These are phyloP conservation scores for Drosophila hamatofila DNA, from an alignment of 2,888 invertebrate species.

Conservation along the genomic window DNA sequence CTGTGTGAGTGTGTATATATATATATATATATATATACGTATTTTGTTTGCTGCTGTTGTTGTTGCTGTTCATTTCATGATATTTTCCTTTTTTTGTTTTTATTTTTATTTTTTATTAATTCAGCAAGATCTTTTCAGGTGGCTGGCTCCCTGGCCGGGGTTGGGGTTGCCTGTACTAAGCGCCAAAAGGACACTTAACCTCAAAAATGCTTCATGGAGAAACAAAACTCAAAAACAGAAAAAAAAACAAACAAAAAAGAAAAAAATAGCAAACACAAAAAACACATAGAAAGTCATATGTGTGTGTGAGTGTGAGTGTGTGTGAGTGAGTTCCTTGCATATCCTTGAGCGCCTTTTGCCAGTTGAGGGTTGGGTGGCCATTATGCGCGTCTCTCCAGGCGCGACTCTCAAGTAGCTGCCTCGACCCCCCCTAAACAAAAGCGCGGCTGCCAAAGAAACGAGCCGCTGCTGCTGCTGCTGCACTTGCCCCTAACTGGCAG, in stretches of 20 bases:
- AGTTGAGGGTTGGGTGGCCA: constrained; percentile 46
- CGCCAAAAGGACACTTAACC: constrained; percentile 81
- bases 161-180: constrained; percentile 48
- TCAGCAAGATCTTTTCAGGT: constrained; percentile 79
- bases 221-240: constrained; percentile 61
- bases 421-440: constrained; percentile 32
- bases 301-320: constrained; percentile 21
- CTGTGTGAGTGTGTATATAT: constrained; percentile 13
- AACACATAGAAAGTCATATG: constrained; percentile 32
- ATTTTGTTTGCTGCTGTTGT: constrained; percentile 38
- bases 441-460: constrained; percentile 61
- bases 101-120: constrained; percentile 16
- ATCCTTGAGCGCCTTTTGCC: constrained; percentile 80
- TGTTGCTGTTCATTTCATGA: constrained; percentile 51
- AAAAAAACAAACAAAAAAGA: constrained; percentile 28
- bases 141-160: constrained; percentile 34
- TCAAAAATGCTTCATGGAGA: constrained; percentile 78
- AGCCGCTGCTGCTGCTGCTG: constrained; percentile 44
- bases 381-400: constrained; percentile 71
- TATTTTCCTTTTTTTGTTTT: constrained; percentile 33
- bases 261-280: constrained; percentile 24
- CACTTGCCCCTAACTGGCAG: constrained; percentile 43
- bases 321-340: constrained; percentile 48
- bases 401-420: constrained; percentile 68
- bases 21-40: constrained; percentile 36